These are phyloP conservation scores for Drosophila paulistorum DNA, from an alignment of 1,140 invertebrate species.

Conservation along the genomic window DNA sequence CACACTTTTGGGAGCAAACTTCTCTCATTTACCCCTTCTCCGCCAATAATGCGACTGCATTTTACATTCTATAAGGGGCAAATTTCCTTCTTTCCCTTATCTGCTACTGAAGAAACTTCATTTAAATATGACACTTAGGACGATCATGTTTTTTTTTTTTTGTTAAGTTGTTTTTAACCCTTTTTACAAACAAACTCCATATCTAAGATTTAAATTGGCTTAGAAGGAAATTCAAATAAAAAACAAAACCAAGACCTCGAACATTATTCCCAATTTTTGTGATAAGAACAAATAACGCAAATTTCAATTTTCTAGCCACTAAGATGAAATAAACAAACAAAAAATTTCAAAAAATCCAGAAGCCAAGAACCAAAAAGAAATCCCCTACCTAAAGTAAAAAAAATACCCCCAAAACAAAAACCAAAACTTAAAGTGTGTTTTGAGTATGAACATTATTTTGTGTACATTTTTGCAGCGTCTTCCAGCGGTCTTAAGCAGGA, in stretches of 20 bases:
- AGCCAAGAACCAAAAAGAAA: conserved; percentile 41
- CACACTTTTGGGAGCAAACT: too few species aligned
- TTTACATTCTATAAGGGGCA: too few species aligned
- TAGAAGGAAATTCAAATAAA: neutral
- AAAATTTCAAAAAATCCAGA: conserved; percentile 24
- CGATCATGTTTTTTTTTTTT: neutral
- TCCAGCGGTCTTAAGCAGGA: conserved; percentile 95
- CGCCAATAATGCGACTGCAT: too few species aligned
- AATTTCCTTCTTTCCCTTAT: too few species aligned
- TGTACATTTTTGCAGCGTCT: conserved; percentile 90
- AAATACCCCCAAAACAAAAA: conserved; percentile 50
- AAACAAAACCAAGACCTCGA: conserved; percentile 45
- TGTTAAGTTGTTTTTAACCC: neutral
- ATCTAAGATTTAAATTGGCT: conserved; percentile 22
- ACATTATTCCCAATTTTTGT: conserved; percentile 83
- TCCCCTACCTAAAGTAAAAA: conserved; percentile 29
- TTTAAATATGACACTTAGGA: neutral
- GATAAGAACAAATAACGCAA: conserved; percentile 51
- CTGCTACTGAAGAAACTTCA: neutral
- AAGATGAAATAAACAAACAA: conserved; percentile 1
- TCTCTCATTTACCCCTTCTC: too few species aligned
- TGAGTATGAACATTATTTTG: conserved; percentile 83
- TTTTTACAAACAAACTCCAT: conserved; percentile 21
- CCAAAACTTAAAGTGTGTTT: conserved; percentile 83
- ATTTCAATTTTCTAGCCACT: conserved; percentile 26